Evolutionary conservation across 2,797 vertebrate species (phyloP).

Genomic region (Tragelaphus eurycerus): DNA sequence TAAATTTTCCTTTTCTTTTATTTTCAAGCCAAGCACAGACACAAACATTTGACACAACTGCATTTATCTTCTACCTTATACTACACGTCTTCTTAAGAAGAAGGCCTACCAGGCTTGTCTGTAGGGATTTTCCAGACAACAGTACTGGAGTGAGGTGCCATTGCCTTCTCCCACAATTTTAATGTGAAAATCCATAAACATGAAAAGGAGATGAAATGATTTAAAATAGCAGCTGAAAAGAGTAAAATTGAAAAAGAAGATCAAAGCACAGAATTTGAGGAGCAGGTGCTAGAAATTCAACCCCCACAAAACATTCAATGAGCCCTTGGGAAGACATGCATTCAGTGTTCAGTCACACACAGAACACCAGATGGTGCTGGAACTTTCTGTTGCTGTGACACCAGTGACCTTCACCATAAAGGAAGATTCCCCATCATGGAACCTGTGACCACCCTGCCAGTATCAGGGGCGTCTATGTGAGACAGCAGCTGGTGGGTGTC

Average conservation of each 20-base stretch:
- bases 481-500: background rate
- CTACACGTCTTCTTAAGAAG: background rate
- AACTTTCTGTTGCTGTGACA: background rate
- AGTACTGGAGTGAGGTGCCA: no score
- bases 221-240: background rate
- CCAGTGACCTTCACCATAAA: background rate
- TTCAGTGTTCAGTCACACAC: background rate
- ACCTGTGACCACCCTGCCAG: background rate
- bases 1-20: background rate
- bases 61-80: background rate
- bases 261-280: background rate
- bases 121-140: no score
- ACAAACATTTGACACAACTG: background rate
- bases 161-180: background rate
- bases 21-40: background rate
- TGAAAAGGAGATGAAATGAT: background rate
- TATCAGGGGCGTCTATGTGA: background rate
- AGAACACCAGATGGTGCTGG: background rate
- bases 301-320: rapidly evolving
- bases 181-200: background rate
- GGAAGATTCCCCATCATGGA: background rate
- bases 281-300: background rate
- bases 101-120: no score
- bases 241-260: background rate
- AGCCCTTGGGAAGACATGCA: rapidly evolving